Evolutionary conservation across 2,113 vertebrate genomes (phyloP).

Genomic region (Alligator mississippiensis): DNA sequence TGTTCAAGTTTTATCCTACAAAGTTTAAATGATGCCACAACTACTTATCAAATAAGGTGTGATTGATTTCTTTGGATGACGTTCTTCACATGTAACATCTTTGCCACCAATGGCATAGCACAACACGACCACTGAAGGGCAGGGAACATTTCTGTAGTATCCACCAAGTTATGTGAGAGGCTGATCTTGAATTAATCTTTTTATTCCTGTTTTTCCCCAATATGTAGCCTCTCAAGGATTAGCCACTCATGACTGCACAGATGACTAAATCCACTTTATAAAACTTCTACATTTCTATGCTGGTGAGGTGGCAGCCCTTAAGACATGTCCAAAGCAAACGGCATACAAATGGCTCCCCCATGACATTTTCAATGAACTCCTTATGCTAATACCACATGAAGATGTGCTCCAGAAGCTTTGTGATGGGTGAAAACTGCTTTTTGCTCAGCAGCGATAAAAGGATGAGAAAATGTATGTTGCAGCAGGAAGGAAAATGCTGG

Average conservation of each 20-base stretch:
- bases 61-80: background rate
- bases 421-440: conserved; percentile 49
- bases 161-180: background rate
- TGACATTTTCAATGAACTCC: conserved; percentile 34
- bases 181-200: background rate
- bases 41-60: background rate
- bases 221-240: conserved; percentile 42
- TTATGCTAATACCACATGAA: conserved; percentile 20
- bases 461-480: conserved; percentile 40
- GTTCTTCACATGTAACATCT: background rate
- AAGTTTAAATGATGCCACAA: background rate
- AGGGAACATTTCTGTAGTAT: background rate
- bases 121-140: background rate
- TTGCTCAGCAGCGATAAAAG: conserved; percentile 13
- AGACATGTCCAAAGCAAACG: background rate
- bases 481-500: conserved; percentile 29
- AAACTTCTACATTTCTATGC: conserved; percentile 49
- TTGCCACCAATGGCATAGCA: background rate
- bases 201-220: conserved; percentile 34
- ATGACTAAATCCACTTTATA: conserved; percentile 24
- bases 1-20: background rate
- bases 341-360: conserved; percentile 47
- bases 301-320: conserved; percentile 33
- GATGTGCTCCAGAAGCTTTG: conserved; percentile 35
- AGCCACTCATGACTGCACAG: background rate